These are phyloP conservation scores for Digitonthophagus gazella DNA, from an alignment of 2,888 invertebrate genomes.

Conservation along the genomic window DNA sequence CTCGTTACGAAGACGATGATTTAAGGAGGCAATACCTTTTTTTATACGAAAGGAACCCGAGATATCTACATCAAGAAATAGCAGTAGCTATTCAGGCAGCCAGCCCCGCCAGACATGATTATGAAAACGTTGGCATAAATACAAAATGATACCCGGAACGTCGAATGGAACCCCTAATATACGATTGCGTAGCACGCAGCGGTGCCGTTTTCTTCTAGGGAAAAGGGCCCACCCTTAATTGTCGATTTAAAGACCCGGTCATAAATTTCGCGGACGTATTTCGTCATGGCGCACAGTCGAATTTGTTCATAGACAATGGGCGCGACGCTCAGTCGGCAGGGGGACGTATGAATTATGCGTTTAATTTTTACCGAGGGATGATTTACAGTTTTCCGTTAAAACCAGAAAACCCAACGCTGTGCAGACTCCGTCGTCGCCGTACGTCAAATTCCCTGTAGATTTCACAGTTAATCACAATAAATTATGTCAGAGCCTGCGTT, in stretches of 20 bases:
- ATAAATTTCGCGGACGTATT: constrained; percentile 24
- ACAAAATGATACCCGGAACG: constrained; percentile 10
- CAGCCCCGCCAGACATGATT: constrained; percentile 8
- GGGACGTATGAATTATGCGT: constrained; percentile 26
- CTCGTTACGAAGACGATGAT: neutral
- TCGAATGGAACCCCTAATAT: constrained; percentile 13
- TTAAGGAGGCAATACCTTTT: neutral
- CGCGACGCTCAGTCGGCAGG: constrained; percentile 22
- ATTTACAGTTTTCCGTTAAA: constrained; percentile 28
- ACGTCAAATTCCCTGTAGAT: constrained; percentile 9
- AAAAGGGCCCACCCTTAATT: constrained; percentile 21
- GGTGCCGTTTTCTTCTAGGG: constrained; percentile 10
- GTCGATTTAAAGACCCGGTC: constrained; percentile 22
- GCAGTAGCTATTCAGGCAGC: constrained; percentile 3
- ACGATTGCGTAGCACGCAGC: constrained; percentile 13
- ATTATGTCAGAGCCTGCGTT: constrained; percentile 17
- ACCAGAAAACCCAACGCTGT: constrained; percentile 13
- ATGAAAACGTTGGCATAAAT: constrained; percentile 14
- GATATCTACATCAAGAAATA: neutral
- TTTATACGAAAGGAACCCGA: neutral
- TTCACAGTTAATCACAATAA: constrained; percentile 24
- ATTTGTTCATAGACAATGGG: constrained; percentile 17
- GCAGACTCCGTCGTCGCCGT: constrained; percentile 1
- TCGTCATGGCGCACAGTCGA: constrained; percentile 20
- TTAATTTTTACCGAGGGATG: constrained; percentile 27